These are phyloP conservation scores for Tragelaphus strepsiceros DNA, from an alignment of 2,113 vertebrate genomes.

Conservation along the genomic window DNA sequence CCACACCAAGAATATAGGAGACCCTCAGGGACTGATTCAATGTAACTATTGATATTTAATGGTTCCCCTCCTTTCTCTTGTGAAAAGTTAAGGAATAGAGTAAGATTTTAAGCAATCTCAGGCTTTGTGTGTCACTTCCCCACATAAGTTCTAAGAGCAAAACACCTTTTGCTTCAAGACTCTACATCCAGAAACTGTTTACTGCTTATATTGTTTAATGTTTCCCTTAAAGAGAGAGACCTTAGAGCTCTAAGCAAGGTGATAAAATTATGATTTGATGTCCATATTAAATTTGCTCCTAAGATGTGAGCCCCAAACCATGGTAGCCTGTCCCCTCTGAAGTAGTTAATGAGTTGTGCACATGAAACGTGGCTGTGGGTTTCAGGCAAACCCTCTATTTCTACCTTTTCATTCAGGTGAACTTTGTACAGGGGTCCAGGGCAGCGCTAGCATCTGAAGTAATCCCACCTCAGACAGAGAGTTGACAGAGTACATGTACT, in stretches of 20 bases:
- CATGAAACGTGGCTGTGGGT: not conserved
- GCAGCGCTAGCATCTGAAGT: not conserved
- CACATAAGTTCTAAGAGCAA: not conserved
- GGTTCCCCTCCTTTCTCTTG: not conserved
- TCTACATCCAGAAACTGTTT: not conserved
- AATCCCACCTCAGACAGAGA: not conserved
- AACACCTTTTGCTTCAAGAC: not conserved
- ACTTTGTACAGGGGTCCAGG: not conserved
- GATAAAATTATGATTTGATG: not conserved
- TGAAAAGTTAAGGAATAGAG: constrained; percentile 3
- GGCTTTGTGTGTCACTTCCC: not conserved
- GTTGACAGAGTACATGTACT: not conserved
- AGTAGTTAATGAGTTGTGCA: not conserved
- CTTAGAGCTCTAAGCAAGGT: not conserved
- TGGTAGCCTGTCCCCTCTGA: not conserved
- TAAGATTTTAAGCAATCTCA: constrained; percentile 5
- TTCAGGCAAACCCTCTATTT: not conserved
- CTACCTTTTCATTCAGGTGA: not conserved
- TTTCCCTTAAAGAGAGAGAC: constrained; percentile 5
- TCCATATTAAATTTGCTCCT: not conserved
- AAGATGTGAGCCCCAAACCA: not conserved
- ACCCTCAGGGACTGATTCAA: not conserved
- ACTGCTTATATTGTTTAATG: not conserved
- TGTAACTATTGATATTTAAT: not conserved
- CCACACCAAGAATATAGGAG: not conserved